phyloP scores from a whole-genome alignment of 2,113 vertebrate genomes.

The Dendropsophus ebraccatus region DNA sequence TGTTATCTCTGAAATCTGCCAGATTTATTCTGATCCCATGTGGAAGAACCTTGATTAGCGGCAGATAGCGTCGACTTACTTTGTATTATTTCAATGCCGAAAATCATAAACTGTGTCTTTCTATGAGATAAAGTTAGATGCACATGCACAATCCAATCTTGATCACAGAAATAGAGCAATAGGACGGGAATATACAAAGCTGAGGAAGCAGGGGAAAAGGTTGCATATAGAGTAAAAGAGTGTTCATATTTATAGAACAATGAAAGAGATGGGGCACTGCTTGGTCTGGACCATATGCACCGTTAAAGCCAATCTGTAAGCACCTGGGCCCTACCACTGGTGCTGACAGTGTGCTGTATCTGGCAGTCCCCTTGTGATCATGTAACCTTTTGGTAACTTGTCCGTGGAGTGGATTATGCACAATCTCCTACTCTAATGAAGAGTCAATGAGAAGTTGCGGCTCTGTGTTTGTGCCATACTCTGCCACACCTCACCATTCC shows the following conservation, averaged over 20 bases:
- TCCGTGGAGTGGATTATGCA: too few species aligned
- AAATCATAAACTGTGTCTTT: constrained; percentile 31
- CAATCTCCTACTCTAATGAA: too few species aligned
- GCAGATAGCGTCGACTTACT: constrained; percentile 10
- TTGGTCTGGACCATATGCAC: too few species aligned
- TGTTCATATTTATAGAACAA: background rate
- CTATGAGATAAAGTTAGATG: constrained; percentile 2
- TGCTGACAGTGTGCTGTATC: too few species aligned
- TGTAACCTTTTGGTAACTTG: too few species aligned
- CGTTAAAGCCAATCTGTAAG: too few species aligned
- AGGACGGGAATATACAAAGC: background rate
- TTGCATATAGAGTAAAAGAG: background rate
- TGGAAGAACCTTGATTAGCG: constrained; percentile 39
- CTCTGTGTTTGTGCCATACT: too few species aligned
- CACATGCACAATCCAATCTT: background rate
- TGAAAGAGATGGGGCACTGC: background rate
- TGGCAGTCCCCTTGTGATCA: too few species aligned
- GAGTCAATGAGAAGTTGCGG: too few species aligned
- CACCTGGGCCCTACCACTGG: too few species aligned
- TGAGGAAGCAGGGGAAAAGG: background rate
- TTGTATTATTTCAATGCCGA: constrained; percentile 41
- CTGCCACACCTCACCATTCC: too few species aligned
- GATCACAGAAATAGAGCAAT: constrained; percentile 10
- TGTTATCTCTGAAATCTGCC: background rate
- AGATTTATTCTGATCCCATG: constrained; percentile 41